Conservation (phyloP, 2,888 invertebrate genomes). For the Notodonta dromedarius region DNA sequence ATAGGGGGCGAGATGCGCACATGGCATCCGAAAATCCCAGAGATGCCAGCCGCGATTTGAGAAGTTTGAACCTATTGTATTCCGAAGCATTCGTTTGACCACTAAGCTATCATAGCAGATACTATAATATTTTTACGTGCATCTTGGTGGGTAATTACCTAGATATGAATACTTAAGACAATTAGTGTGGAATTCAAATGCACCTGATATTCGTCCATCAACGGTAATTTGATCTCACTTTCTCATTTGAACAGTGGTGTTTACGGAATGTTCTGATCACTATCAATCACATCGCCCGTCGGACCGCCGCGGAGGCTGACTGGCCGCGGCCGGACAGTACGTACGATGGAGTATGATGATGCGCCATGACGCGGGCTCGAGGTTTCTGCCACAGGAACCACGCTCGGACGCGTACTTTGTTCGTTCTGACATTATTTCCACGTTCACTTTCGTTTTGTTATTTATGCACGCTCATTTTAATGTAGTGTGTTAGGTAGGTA, state of each 20-base stretch:
- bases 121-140: too few species aligned
- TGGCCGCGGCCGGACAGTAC: conserved; percentile 9
- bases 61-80: too few species aligned
- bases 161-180: background rate
- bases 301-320: conserved; percentile 22
- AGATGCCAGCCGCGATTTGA: too few species aligned
- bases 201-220: conserved; percentile 75
- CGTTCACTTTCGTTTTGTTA: conserved; percentile 71
- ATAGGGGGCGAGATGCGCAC: too few species aligned
- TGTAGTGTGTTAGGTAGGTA: background rate
- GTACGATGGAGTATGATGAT: conserved; percentile 13
- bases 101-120: too few species aligned
- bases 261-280: conserved; percentile 44
- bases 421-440: conserved; percentile 56
- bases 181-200: conserved; percentile 39
- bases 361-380: conserved; percentile 22
- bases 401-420: conserved; percentile 76
- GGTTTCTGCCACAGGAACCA: conserved; percentile 65
- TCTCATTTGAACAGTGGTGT: conserved; percentile 50
- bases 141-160: background rate
- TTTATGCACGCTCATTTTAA: conserved; percentile 47
- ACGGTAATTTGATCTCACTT: conserved; percentile 56
- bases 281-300: conserved; percentile 38
- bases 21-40: too few species aligned
- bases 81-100: too few species aligned